Conservation (phyloP, 2,888 invertebrate species). For the Psylliodes chrysocephalus region DNA sequence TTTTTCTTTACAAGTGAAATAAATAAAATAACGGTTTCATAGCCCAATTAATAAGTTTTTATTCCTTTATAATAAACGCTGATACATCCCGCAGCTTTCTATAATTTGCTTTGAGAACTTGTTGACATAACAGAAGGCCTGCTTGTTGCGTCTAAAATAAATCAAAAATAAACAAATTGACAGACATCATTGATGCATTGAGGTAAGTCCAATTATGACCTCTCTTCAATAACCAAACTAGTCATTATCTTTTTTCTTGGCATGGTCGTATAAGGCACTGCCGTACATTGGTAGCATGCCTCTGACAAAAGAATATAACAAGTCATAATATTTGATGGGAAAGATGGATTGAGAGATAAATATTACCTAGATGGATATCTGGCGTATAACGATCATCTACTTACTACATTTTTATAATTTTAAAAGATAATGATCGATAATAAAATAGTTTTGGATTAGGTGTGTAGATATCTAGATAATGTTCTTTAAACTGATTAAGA, state of each 20-base stretch:
- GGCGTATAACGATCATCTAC: background rate
- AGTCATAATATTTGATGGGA: slow-evolving; percentile 22
- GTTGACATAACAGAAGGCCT: background rate
- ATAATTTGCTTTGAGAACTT: slow-evolving; percentile 1
- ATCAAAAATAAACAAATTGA: slow-evolving; percentile 7
- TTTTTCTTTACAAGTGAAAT: no score
- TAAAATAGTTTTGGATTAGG: no score
- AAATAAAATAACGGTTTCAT: no score
- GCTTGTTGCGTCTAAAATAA: background rate
- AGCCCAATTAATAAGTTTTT: no score
- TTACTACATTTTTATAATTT: slow-evolving; percentile 8
- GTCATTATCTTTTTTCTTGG: slow-evolving; percentile 1
- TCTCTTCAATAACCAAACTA: slow-evolving; percentile 2
- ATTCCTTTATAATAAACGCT: no score
- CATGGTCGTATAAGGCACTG: slow-evolving; percentile 7
- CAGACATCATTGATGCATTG: background rate
- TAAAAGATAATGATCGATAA: no score
- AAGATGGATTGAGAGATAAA: background rate
- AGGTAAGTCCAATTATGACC: background rate
- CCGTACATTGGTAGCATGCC: slow-evolving; percentile 6
- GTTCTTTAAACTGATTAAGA: no score
- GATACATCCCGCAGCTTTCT: background rate
- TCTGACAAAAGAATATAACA: slow-evolving; percentile 20
- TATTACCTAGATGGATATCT: background rate
- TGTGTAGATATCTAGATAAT: no score